phyloP scores from a whole-genome alignment of 2,797 vertebrate species.

The Syncerus caffer region DNA sequence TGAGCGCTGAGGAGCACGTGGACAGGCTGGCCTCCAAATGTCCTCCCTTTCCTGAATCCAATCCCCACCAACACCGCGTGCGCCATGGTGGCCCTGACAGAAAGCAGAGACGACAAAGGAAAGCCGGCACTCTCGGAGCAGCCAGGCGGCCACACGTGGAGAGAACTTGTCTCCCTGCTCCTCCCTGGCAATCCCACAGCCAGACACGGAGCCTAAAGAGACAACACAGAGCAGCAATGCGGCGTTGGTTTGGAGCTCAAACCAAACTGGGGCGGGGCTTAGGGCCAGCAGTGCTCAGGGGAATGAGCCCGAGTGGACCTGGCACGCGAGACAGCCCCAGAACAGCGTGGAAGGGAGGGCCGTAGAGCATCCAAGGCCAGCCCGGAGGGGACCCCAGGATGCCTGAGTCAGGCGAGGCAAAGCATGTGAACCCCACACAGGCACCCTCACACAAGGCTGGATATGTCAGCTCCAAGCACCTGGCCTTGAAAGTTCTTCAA shows the following conservation, averaged over 20 bases:
- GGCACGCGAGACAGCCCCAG: rapidly evolving
- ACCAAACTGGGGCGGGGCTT: background rate
- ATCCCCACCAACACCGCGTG: background rate
- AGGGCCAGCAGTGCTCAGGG: background rate
- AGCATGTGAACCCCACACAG: background rate
- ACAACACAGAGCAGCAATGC: background rate
- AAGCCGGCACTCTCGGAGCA: background rate
- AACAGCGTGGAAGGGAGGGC: background rate
- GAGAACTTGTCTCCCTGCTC: background rate
- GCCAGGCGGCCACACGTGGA: background rate
- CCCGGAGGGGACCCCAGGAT: background rate
- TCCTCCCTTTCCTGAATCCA: background rate
- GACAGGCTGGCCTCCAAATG: background rate
- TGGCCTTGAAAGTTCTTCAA: background rate
- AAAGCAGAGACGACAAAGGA: background rate
- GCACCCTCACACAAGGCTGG: background rate
- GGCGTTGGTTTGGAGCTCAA: background rate
- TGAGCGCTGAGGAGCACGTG: background rate
- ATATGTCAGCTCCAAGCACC: background rate
- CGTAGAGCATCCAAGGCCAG: background rate
- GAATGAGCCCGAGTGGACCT: background rate
- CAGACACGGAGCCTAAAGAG: background rate
- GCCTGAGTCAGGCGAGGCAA: background rate
- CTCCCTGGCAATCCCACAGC: background rate
- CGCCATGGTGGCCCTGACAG: background rate